Base-by-base conservation (phyloP, 2,797 vertebrate species). In the Enteromius radiatus region DNA sequence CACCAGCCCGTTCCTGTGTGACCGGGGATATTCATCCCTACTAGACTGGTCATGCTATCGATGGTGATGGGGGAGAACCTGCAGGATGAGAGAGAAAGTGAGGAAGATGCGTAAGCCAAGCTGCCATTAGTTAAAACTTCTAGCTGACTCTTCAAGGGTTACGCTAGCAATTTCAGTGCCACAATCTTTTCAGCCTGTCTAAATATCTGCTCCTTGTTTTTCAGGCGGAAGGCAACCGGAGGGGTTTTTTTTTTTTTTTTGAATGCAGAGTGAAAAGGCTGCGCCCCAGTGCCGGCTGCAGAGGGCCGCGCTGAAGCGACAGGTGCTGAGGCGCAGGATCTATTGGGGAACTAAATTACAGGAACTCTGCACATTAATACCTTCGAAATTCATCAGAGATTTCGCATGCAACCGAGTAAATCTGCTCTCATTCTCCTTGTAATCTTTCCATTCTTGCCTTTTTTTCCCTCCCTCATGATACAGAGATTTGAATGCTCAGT, bases 1-100 rank as follows among this genome's bases (percentile, higher is more conserved):
- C 98, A 99, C 98, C 98, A 99, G 89, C 98, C 98, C 3, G 98
- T 99, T 91, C 98, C 98, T 3, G 98, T 99, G 95, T 99, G 98
- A 81, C 98, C 98, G 5, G 98, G 98, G 94, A 99, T 99, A 93
- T 99, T 99, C 98, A 99, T 99, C 91, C 98, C 98, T 36, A 99
- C 98, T 91, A 99, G 96, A 92, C 97, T 99, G 87, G 98, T 99
- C 98, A 99, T 99, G 86, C 98, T 98, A 90, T 99, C 98, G 85
- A 99, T 99, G 92, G 98, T 99, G 94, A 99, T 99, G 87, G 98
- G 98, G 85, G 98, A 99, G 90, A 99, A 99, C 96, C 98, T 99
- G 93, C 90, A 92, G 31, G n/a, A 12, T 19, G 64, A 23, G 21
- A 76, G 36, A 54, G 36, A 76, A 64, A 64, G 61, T 78, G 59